Evolutionary conservation across 2,797 vertebrate genomes (phyloP), one percentile per base, ranked within the genome.

Genomic region (Gallirallus australis): DNA sequence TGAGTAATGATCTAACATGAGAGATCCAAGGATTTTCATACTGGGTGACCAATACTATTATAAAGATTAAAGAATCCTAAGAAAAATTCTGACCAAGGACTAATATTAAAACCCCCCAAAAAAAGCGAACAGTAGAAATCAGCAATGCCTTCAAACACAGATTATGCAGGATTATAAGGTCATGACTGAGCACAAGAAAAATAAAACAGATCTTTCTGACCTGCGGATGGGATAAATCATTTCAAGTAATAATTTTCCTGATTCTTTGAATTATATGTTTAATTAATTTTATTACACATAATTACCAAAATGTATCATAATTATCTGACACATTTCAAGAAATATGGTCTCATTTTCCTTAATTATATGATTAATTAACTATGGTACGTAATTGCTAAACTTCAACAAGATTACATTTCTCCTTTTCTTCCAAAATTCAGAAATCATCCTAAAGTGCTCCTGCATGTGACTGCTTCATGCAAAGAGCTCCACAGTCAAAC

Each of bases 311-410:
- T 94, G 94, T 96, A 97, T 96, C 94, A 95, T 97, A 96, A 97
- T 97, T 95, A 97, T 97, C 92, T 97, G 96, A 94, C 94, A 97
- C 82, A 93, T 97, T 96, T 96, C 85, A 95, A 96, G 91, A 97
- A 97, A 97, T 91, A 96, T 82, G 81, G 78, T 95, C 93, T 97
- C 93, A 93, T 97, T 96, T 97, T 92, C 95, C 91, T 95, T 97
- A 93, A 95, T 97, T 95, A 96, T 90, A 95, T 96, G 92, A 97
- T 97, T 97, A 97, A 97, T 97, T 97, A 97, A 94, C 95, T 95
- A 94, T 75, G 96, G 91, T 90, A 93, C 45, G 15, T 96, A 96
- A 97, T 94, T 95, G 86, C 92, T 93, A 90, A 95, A 95, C 90
- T 95, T 94, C 69, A 94, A 89, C 79, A 85, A 90, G 94, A 96